phyloP scores from a whole-genome alignment of 2,113 vertebrate species.

The Platycercus adscitus region DNA sequence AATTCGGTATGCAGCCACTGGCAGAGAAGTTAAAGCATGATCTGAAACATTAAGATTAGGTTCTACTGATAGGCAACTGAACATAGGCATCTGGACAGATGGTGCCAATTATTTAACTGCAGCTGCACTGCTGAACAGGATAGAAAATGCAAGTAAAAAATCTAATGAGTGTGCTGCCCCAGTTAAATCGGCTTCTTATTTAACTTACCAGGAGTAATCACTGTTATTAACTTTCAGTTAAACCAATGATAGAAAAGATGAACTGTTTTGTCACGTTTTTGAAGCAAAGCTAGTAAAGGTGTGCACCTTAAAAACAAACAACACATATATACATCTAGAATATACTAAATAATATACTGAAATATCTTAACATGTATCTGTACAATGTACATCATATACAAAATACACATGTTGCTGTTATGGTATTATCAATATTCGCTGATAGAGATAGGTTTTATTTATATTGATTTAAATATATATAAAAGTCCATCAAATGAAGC shows the following conservation, averaged over 20 bases:
- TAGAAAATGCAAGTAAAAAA: constrained; percentile 35
- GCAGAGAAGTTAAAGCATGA: neutral
- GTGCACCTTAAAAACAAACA: neutral
- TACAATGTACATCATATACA: neutral
- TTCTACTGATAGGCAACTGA: neutral
- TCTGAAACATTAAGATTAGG: neutral
- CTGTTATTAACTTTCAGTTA: neutral
- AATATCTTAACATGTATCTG: neutral
- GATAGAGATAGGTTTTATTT: neutral
- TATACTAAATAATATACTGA: neutral
- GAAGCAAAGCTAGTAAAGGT: neutral
- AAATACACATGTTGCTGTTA: neutral
- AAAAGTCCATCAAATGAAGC: neutral
- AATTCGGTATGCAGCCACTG: neutral
- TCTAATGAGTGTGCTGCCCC: constrained; percentile 2
- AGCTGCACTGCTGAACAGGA: neutral
- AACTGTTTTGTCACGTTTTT: neutral
- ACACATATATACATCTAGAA: neutral
- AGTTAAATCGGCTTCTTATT: constrained; percentile 7
- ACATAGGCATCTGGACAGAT: constrained; percentile 41
- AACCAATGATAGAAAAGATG: neutral
- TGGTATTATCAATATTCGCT: neutral
- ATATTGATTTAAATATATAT: neutral
- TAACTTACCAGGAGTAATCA: neutral
- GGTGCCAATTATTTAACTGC: constrained; percentile 34